Conservation (phyloP, 2,113 vertebrate species). For the Psittacula cyanocephala region DNA sequence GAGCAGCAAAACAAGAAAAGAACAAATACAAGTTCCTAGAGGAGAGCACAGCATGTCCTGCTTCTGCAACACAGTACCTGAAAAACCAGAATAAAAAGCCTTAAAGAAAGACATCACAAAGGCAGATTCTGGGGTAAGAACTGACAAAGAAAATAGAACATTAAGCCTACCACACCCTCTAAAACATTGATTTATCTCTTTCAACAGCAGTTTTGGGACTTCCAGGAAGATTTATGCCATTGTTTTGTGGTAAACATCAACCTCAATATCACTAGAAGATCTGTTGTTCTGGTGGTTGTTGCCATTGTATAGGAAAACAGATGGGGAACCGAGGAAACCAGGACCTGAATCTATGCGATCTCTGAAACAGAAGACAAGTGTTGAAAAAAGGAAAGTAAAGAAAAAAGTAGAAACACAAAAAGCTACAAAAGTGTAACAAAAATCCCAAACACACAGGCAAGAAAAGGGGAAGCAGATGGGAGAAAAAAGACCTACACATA, state of each 20-base stretch:
- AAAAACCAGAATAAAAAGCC: background rate
- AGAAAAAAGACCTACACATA: background rate
- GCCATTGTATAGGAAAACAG: constrained; percentile 3
- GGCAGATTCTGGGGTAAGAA: background rate
- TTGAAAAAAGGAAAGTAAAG: background rate
- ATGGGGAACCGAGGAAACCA: background rate
- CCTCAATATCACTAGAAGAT: background rate
- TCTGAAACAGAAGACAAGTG: background rate
- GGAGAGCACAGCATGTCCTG: background rate
- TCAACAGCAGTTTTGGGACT: background rate
- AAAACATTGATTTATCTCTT: background rate
- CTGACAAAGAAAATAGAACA: background rate
- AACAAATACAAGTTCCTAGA: constrained; percentile 28
- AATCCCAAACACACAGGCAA: background rate
- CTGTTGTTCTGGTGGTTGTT: background rate
- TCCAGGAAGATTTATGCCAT: background rate
- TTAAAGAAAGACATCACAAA: background rate
- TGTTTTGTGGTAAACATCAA: background rate
- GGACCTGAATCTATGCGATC: background rate
- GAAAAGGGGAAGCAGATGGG: background rate
- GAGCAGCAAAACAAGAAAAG: constrained; percentile 14
- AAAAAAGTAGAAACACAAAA: background rate
- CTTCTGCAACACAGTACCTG: background rate
- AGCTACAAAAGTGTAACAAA: background rate
- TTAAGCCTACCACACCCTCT: background rate